Evolutionary conservation across 2,797 vertebrate genomes (phyloP).

Genomic region (Xyrichtys novacula): DNA sequence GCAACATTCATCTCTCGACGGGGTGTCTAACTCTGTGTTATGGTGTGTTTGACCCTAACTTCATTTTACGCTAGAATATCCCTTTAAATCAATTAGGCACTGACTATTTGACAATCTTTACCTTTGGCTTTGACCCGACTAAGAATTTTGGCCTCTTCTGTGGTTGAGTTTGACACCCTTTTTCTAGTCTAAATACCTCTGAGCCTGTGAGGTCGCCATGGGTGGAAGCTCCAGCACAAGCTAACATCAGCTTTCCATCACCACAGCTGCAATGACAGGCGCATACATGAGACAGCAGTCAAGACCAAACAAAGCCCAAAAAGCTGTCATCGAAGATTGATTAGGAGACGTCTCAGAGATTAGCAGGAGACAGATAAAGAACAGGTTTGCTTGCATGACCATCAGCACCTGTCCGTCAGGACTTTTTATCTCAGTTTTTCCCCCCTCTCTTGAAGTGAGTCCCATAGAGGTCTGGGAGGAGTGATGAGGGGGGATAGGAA

Average conservation of each 20-base stretch:
- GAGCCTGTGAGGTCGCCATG: slow-evolving; percentile 30
- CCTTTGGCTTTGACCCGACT: slow-evolving; percentile 17
- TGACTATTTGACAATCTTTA: no score
- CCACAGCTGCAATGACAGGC: slow-evolving; percentile 13
- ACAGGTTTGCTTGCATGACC: slow-evolving; percentile 36
- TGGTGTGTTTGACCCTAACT: no score
- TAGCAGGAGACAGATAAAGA: slow-evolving; percentile 43
- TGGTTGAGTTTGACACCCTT: not conserved
- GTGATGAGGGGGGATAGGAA: slow-evolving; percentile 62
- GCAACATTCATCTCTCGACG: no score
- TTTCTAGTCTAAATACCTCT: slow-evolving; percentile 11
- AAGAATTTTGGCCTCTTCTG: slow-evolving; percentile 37
- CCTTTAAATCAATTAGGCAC: no score
- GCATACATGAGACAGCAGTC: slow-evolving; percentile 6
- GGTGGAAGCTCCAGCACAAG: slow-evolving; percentile 21
- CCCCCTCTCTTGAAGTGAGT: slow-evolving; percentile 23
- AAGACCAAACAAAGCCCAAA: slow-evolving; percentile 44
- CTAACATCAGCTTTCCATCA: slow-evolving; percentile 21
- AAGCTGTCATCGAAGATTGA: slow-evolving; percentile 47
- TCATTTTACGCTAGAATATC: no score
- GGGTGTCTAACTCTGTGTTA: no score
- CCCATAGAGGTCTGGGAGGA: slow-evolving; percentile 43
- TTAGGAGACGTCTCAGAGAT: slow-evolving; percentile 49
- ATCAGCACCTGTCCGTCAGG: slow-evolving; percentile 40
- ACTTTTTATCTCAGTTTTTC: slow-evolving; percentile 12